Evolutionary conservation across 2,113 vertebrate genomes (phyloP).

Genomic region (Poeciliopsis turrubarensis): DNA sequence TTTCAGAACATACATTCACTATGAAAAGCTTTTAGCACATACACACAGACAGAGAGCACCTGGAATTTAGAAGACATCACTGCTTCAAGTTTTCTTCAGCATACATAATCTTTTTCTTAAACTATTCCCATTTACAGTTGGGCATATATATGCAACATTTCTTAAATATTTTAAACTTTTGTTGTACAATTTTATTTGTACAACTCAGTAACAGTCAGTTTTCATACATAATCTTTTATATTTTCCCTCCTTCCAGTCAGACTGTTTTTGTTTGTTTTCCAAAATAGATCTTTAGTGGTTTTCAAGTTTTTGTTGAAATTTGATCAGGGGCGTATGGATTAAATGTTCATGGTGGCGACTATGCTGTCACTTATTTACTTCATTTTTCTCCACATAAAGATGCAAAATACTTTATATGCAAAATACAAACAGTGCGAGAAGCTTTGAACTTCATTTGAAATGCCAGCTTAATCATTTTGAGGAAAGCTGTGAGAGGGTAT

Average conservation of each 20-base stretch:
- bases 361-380: neutral
- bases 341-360: neutral
- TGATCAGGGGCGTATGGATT: neutral
- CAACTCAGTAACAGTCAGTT: no score
- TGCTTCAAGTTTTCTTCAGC: neutral
- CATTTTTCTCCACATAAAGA: slow-evolving; percentile 11
- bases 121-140: no score
- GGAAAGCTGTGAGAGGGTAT: slow-evolving; percentile 18
- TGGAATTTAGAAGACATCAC: neutral
- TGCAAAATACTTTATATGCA: neutral
- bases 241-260: neutral
- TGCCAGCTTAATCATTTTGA: slow-evolving; percentile 8
- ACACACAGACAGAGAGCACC: no score
- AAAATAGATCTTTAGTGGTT: neutral
- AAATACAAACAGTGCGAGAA: neutral
- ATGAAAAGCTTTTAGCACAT: neutral
- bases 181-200: no score
- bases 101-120: no score
- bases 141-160: no score
- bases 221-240: no score
- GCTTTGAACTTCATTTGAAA: slow-evolving; percentile 6
- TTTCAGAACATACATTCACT: neutral
- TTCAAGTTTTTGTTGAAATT: no score
- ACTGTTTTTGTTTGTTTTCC: neutral
- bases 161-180: no score